A percentile compares a stretch with the other conserved stretches of the same genome.
Evolutionary conservation across 2,113 vertebrate species (phyloP).

Genomic region (Plestiodon gilberti): DNA sequence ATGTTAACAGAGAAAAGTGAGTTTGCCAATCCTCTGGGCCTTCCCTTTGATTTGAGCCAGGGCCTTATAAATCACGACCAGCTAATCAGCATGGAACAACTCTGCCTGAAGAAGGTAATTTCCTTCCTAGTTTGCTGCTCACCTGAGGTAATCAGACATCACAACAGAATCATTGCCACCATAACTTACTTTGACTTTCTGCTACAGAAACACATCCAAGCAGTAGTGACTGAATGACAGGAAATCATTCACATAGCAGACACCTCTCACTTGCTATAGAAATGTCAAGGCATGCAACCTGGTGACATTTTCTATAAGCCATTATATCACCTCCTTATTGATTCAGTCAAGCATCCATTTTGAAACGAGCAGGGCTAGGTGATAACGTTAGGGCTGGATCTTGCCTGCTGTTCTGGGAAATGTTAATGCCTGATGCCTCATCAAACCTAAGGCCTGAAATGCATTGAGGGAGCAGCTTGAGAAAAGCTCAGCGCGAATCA

Average conservation of each 20-base stretch:
- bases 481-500: background rate
- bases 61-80: background rate
- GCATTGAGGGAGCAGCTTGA: background rate
- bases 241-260: conserved; percentile 19
- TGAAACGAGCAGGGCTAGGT: background rate
- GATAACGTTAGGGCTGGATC: background rate
- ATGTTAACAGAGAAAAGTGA: background rate
- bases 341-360: background rate
- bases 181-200: background rate
- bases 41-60: background rate
- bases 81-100: background rate
- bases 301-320: conserved; percentile 6
- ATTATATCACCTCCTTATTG: background rate
- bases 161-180: background rate
- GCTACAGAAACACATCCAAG: background rate
- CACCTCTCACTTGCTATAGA: background rate
- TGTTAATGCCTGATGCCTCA: background rate
- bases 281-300: conserved; percentile 12
- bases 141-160: background rate
- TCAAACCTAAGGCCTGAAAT: background rate
- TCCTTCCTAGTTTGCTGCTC: background rate
- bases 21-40: background rate
- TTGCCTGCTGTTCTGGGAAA: background rate
- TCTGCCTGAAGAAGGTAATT: background rate
- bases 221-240: background rate